Base-by-base conservation (phyloP, 2,797 vertebrate genomes). In the Hippocampus kuda region DNA sequence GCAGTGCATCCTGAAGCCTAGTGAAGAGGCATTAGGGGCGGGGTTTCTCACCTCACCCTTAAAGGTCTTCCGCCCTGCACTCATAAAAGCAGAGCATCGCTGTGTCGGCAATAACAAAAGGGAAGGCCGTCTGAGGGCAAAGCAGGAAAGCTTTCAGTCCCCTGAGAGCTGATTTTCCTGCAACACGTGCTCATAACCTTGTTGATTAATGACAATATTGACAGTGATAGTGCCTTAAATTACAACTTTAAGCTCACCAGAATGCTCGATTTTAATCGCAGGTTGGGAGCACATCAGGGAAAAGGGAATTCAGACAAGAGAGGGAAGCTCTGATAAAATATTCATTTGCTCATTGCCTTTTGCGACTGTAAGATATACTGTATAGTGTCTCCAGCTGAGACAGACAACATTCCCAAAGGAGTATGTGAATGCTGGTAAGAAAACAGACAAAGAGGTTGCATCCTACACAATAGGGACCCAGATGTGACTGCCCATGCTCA, bases 71-170 rank as follows among this genome's bases (percentile, higher is more conserved):
- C 71, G 68, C 74, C 81, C 76, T 66, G 66, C 71, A 68, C 70
- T 65, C 68, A 69, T 79, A 77, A 81, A 79, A 77, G 71, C 71
- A 75, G 64, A 79, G 67, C 65, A 68, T 68, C 8, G 80, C 85
- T 80, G 81, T 15, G 70, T 75, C 73, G 81, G 76, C 83, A 84
- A 68, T 83, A 83, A 88, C 84, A 79, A 65, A 84, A 86, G 71
- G 34, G 75, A 85, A 77, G 76, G 84, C 72, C n/a, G 81, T 76
- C 81, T 65, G 68, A 75, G 71, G 81, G 74, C 65, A 78, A 77
- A 75, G 75, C 57, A 76, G 73, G 72, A 74, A 69, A 72, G 76
- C 65, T 78, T 63, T 68, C 70, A 81, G 79, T 79, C 72, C 82
- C 81, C 80, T 1, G 26, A 77, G 86, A 84, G 83, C 75, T 74